phyloP scores from a whole-genome alignment of 2,888 invertebrate species.

The Nephrocerus scutellatus region DNA sequence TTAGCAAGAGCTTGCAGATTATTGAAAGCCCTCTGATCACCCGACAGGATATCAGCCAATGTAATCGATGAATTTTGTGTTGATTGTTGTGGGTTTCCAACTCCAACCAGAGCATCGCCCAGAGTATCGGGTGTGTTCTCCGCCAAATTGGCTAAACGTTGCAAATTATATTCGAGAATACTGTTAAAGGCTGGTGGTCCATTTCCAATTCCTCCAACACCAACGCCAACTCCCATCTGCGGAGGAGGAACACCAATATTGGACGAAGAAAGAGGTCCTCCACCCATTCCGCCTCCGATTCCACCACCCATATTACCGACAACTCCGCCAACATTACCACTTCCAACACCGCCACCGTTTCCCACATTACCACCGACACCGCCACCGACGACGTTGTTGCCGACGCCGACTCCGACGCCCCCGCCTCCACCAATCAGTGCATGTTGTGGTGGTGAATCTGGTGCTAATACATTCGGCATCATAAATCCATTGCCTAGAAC shows the following conservation, averaged over 20 bases:
- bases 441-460: slow-evolving; percentile 48
- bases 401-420: slow-evolving; percentile 25
- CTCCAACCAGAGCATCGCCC: slow-evolving; percentile 37
- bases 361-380: no score
- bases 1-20: slow-evolving; percentile 87
- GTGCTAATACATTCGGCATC: slow-evolving; percentile 42
- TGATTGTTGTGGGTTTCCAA: slow-evolving; percentile 45
- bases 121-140: slow-evolving; percentile 54
- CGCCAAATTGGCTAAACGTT: slow-evolving; percentile 74
- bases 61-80: slow-evolving; percentile 62
- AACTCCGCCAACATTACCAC: slow-evolving; percentile 33
- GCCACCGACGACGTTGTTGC: slow-evolving; percentile 23
- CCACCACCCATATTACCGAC: slow-evolving; percentile 20
- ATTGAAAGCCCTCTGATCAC: slow-evolving; percentile 70
- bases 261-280: no score
- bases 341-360: slow-evolving; percentile 26
- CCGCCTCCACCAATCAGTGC: slow-evolving; percentile 20
- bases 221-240: slow-evolving; percentile 21
- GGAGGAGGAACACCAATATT: no score
- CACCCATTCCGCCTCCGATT: slow-evolving; percentile 10
- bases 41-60: slow-evolving; percentile 69
- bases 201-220: slow-evolving; percentile 35
- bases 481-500: slow-evolving; percentile 50
- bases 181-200: slow-evolving; percentile 52
- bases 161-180: slow-evolving; percentile 80